These are phyloP conservation scores for Catostylus mosaicus DNA, from an alignment of 30 jellyfish, hydroid and myxozoan species.

Conservation along the genomic window DNA sequence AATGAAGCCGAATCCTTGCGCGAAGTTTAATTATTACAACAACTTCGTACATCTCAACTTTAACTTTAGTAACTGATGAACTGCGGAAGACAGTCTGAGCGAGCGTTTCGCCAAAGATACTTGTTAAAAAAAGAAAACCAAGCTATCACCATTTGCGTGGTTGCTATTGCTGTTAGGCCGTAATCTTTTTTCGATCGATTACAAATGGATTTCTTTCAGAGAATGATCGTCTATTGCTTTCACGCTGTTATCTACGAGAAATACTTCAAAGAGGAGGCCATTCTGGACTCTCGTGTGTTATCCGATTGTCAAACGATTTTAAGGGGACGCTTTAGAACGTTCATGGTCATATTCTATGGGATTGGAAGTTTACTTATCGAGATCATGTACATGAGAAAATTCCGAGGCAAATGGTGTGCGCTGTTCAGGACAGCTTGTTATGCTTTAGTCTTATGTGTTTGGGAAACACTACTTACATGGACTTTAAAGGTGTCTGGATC, in stretches of 20 bases:
- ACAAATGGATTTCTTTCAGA: conserved; percentile 51
- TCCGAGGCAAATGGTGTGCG: conserved; percentile 30
- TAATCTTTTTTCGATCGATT: not conserved
- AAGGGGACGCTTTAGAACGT: conserved; percentile 33
- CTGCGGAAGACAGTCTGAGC: no score
- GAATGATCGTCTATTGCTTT: conserved; percentile 32
- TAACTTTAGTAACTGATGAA: no score
- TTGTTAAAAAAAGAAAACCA: no score
- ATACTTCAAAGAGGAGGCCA: conserved; percentile 23
- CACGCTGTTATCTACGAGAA: conserved; percentile 47
- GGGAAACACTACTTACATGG: conserved; percentile 39
- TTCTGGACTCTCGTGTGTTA: conserved; percentile 10
- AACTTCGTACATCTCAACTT: no score
- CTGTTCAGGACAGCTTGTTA: conserved; percentile 18
- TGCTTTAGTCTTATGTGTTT: conserved; percentile 6
- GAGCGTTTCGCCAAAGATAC: no score
- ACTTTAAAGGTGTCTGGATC: conserved; percentile 21
- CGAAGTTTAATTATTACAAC: no score
- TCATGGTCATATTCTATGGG: conserved; percentile 30
- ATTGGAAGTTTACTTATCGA: conserved; percentile 40
- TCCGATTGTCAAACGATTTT: conserved; percentile 37
- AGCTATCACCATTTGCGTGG: no score
- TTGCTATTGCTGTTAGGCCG: no score
- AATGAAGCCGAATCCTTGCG: no score
- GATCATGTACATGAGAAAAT: conserved; percentile 19